A percentile compares a stretch with the other conserved stretches of the same genome.
These are phyloP conservation scores for Myotis brandtii DNA, from an alignment of 2,113 vertebrate genomes.

Conservation along the genomic window DNA sequence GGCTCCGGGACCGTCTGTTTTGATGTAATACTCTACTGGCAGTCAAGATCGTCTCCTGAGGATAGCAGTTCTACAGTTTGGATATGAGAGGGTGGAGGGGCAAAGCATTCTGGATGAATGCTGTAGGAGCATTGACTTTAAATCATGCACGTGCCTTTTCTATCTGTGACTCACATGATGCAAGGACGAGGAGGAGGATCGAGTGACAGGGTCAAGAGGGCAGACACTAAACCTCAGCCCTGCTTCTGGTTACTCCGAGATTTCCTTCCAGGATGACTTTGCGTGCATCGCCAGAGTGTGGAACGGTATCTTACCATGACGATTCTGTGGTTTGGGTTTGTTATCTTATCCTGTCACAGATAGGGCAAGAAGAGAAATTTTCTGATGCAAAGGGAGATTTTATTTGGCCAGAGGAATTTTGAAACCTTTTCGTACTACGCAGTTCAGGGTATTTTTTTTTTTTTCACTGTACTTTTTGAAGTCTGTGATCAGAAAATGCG, in stretches of 20 bases:
- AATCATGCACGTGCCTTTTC: conserved; percentile 20
- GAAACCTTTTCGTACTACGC: conserved; percentile 17
- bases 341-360: not conserved
- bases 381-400: conserved; percentile 3
- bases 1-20: not conserved
- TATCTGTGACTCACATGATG: conserved; percentile 30
- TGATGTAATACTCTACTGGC: not conserved
- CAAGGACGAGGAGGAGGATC: not conserved
- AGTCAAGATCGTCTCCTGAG: not conserved
- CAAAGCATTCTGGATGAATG: not conserved
- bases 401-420: conserved; percentile 23
- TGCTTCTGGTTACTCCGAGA: not conserved
- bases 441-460: conserved; percentile 6
- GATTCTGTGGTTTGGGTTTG: not conserved
- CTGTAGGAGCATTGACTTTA: conserved; percentile 24
- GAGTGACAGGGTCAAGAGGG: conserved; percentile 10
- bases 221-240: not conserved
- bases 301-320: not conserved
- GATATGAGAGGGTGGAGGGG: not conserved
- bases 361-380: conserved; percentile 8
- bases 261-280: not conserved
- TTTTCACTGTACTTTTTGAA: conserved; percentile 23
- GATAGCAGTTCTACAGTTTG: not conserved
- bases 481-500: conserved; percentile 41
- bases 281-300: not conserved